Evolutionary conservation across 1,140 invertebrate species (phyloP).

Genomic region (Drosophila parvula): DNA sequence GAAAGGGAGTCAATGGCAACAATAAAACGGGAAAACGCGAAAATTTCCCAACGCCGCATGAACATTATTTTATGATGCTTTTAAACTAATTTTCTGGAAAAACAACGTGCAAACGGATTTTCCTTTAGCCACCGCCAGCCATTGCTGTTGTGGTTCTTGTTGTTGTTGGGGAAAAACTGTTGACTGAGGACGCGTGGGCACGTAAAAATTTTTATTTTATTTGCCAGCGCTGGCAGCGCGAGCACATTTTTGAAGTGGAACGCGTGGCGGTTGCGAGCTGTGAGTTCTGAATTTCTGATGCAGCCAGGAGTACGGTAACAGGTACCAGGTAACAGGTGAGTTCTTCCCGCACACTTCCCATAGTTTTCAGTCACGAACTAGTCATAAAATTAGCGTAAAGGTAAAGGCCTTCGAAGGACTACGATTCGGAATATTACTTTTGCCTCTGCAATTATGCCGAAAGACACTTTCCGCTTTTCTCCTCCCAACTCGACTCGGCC

Average conservation of each 20-base stretch:
- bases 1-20: conserved; percentile 63
- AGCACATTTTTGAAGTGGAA: conserved; percentile 50
- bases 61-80: conserved; percentile 82
- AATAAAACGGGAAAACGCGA: conserved; percentile 67
- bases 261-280: conserved; percentile 49
- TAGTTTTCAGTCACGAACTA: conserved; percentile 69
- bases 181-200: conserved; percentile 70
- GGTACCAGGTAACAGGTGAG: conserved; percentile 47
- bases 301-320: conserved; percentile 29
- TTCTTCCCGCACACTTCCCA: conserved; percentile 16
- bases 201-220: conserved; percentile 70
- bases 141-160: background rate
- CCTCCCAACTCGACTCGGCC: conserved; percentile 32
- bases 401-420: conserved; percentile 30
- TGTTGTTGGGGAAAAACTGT: conserved; percentile 41
- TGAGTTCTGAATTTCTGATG: conserved; percentile 43
- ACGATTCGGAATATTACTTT: conserved; percentile 16
- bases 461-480: conserved; percentile 52
- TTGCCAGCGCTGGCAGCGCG: conserved; percentile 44
- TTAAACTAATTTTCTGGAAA: conserved; percentile 81
- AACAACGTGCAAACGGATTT: conserved; percentile 65
- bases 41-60: conserved; percentile 60
- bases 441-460: conserved; percentile 48
- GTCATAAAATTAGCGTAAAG: conserved; percentile 60
- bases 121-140: conserved; percentile 3